Conservation (phyloP, 2,113 vertebrate genomes). For the Heterocephalus glaber region DNA sequence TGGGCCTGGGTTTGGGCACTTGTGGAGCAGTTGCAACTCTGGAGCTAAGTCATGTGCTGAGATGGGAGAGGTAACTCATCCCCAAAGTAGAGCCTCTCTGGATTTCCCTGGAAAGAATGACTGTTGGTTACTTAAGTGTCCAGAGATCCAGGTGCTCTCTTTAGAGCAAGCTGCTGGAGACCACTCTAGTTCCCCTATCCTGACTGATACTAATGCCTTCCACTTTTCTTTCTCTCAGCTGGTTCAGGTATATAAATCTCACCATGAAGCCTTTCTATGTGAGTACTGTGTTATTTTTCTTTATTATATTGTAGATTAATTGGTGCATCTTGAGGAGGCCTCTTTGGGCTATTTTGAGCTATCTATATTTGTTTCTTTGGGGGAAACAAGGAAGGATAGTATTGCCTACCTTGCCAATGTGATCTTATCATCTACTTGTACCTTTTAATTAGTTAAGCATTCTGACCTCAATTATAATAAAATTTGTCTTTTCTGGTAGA, state of each 20-base stretch:
- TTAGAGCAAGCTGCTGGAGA: not conserved
- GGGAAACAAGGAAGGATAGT: not conserved
- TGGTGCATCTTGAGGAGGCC: not conserved
- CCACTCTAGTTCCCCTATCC: not conserved
- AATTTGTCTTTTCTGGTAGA: slow-evolving; percentile 52
- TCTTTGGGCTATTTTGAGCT: not conserved
- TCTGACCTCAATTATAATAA: slow-evolving; percentile 58
- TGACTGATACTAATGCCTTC: not conserved
- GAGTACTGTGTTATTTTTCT: not conserved
- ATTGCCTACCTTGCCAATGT: not conserved
- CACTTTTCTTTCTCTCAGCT: not conserved
- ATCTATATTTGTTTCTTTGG: not conserved
- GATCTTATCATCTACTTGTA: not conserved
- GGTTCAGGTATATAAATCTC: not conserved
- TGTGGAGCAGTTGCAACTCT: not conserved
- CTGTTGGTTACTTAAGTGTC: not conserved
- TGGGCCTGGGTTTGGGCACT: not conserved
- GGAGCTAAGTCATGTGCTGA: no score
- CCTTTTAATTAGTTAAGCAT: slow-evolving; percentile 34
- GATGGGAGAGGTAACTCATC: not conserved
- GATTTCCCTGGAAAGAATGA: not conserved
- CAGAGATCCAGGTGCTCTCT: not conserved
- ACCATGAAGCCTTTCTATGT: not conserved
- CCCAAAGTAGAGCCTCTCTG: not conserved
- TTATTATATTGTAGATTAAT: not conserved